Conservation (phyloP, 2,113 vertebrate genomes). For the Leptobrachium ailaonicum region DNA sequence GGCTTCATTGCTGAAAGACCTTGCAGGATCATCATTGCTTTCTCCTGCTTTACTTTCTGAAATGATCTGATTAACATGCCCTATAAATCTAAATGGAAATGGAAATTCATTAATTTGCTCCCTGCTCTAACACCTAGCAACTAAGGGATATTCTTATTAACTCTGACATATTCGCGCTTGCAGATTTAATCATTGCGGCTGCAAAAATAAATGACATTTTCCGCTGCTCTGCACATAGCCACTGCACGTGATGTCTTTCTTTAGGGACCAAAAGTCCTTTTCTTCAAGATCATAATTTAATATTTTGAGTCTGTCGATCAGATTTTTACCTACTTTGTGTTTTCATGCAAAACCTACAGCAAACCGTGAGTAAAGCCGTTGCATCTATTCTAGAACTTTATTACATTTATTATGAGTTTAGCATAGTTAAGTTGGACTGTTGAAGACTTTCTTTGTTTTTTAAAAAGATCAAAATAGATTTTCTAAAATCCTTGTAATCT, state of each 20-base stretch:
- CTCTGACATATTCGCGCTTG: neutral
- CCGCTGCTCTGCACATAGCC: neutral
- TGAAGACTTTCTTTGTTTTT: no score
- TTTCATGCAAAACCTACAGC: no score
- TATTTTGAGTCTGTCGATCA: neutral
- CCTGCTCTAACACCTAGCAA: neutral
- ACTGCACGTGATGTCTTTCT: neutral
- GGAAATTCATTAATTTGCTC: neutral
- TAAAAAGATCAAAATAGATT: no score
- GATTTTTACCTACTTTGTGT: no score
- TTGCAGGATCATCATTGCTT: neutral
- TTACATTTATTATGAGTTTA: no score
- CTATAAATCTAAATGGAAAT: conserved; percentile 3
- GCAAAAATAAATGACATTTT: conserved; percentile 4
- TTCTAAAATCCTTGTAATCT: conserved; percentile 7
- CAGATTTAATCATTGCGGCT: neutral
- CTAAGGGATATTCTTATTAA: neutral
- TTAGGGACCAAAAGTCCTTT: neutral
- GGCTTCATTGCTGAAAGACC: neutral
- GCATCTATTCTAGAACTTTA: no score
- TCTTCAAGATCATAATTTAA: neutral
- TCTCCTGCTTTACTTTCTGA: neutral
- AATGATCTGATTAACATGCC: neutral
- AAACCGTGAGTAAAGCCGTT: no score
- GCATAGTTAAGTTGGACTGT: no score